Evolutionary conservation across 2,113 vertebrate genomes (phyloP).

Genomic region (Leptobrachium ailaonicum): DNA sequence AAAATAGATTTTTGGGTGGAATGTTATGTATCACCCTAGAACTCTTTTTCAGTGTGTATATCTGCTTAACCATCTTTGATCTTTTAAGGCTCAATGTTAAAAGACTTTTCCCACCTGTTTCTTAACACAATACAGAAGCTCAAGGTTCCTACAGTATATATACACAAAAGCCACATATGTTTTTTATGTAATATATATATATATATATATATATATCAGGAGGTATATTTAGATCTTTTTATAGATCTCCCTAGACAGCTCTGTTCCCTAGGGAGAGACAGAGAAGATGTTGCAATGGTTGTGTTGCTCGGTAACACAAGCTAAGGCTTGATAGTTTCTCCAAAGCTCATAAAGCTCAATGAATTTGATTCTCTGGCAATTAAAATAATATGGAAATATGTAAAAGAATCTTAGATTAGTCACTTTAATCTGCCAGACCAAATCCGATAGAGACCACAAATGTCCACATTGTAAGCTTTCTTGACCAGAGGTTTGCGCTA

Average conservation of each 20-base stretch:
- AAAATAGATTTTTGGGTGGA: too few relatives aligned
- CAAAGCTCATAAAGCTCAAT: not conserved
- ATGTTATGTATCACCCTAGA: too few relatives aligned
- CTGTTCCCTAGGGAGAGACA: not conserved
- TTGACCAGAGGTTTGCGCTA: too few relatives aligned
- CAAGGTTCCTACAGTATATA: not conserved
- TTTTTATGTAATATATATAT: not conserved
- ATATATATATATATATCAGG: not conserved
- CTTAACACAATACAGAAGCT: not conserved
- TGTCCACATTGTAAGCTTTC: too few relatives aligned
- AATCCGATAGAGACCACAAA: too few relatives aligned
- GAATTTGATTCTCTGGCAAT: not conserved
- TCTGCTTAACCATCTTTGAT: too few relatives aligned
- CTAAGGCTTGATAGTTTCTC: not conserved
- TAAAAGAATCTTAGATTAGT: too few relatives aligned
- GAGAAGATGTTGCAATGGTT: not conserved
- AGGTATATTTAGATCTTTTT: not conserved
- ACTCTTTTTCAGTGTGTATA: too few relatives aligned
- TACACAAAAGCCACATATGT: not conserved
- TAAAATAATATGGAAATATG: too few relatives aligned
- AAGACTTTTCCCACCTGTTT: not conserved
- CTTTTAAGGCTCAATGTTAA: too few relatives aligned
- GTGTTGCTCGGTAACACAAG: not conserved
- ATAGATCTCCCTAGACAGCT: not conserved
- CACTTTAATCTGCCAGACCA: too few relatives aligned